Evolutionary conservation across 2,113 vertebrate genomes (phyloP).

Genomic region (Elephas maximus): DNA sequence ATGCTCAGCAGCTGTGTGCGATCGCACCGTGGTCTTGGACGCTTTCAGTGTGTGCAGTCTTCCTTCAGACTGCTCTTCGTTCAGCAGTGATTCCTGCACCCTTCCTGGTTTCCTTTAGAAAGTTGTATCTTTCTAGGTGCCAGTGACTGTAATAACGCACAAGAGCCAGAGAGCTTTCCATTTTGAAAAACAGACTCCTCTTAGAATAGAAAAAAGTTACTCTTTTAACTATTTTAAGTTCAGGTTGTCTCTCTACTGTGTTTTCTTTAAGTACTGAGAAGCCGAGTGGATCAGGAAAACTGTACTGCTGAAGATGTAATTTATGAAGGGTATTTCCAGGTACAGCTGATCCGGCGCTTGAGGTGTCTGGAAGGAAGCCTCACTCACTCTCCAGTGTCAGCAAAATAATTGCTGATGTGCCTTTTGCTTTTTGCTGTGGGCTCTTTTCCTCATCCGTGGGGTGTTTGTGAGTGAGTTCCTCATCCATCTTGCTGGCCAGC

Average conservation of each 20-base stretch:
- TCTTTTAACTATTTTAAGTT: not conserved
- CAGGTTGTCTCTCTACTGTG: not conserved
- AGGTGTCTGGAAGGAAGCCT: conserved; percentile 88
- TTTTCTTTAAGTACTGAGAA: not conserved
- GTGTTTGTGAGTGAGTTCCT: conserved; percentile 95
- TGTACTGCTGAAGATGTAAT: not conserved
- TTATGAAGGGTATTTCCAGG: not conserved
- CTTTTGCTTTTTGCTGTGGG: conserved; percentile 93
- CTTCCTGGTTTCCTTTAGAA: not conserved
- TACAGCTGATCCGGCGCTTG: not conserved
- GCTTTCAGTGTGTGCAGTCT: not conserved
- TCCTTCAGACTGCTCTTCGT: not conserved
- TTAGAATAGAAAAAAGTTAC: not conserved
- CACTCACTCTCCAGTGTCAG: conserved; percentile 93
- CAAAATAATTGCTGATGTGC: conserved; percentile 93
- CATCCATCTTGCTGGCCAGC: conserved; percentile 91
- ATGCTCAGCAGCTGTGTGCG: not conserved
- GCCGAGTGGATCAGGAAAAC: not conserved
- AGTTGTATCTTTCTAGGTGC: not conserved
- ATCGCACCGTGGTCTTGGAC: not conserved
- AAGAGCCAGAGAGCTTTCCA: not conserved
- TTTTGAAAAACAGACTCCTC: conserved; percentile 42
- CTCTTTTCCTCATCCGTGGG: conserved; percentile 93
- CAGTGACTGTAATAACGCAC: not conserved
- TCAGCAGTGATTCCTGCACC: not conserved